These are phyloP conservation scores for Acleris emargana DNA, from an alignment of 2,888 invertebrate species.

Conservation along the genomic window DNA sequence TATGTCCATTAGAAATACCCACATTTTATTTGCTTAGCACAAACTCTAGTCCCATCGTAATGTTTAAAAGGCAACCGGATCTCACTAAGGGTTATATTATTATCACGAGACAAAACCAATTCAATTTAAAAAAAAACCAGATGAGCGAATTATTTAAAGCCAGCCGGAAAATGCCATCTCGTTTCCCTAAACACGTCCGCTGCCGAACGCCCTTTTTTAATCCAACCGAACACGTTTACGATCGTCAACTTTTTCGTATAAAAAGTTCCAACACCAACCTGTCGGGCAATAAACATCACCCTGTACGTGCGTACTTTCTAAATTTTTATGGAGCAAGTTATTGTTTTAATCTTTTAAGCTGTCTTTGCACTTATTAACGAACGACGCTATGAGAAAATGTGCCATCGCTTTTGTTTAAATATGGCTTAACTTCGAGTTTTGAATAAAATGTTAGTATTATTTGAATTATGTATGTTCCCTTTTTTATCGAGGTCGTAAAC, in stretches of 20 bases:
- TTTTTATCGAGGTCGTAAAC: no score
- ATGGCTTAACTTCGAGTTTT: not conserved
- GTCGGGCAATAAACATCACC: conserved; percentile 62
- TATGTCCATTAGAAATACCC: no score
- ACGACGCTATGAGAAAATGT: conserved; percentile 1
- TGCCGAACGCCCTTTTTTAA: conserved; percentile 63
- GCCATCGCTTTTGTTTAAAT: conserved; percentile 1
- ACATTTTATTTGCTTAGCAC: no score
- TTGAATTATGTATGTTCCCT: not conserved
- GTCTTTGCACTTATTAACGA: conserved; percentile 46
- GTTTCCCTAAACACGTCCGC: conserved; percentile 43
- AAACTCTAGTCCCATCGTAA: no score
- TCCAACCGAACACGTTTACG: conserved; percentile 76
- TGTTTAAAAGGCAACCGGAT: no score
- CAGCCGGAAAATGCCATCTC: conserved; percentile 41
- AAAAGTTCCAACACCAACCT: conserved; percentile 70
- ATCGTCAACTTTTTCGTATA: conserved; percentile 72
- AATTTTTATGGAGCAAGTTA: conserved; percentile 60
- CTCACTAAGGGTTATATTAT: not conserved
- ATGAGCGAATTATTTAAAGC: conserved; percentile 1
- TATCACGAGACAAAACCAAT: not conserved
- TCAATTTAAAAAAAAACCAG: conserved; percentile 8
- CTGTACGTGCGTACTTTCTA: conserved; percentile 49
- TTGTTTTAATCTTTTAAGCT: conserved; percentile 66
- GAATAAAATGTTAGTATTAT: not conserved